A percentile compares a stretch with the other conserved stretches of the same genome.
Conservation (phyloP, 2,888 invertebrate species). For the Leptopilina myrica region DNA sequence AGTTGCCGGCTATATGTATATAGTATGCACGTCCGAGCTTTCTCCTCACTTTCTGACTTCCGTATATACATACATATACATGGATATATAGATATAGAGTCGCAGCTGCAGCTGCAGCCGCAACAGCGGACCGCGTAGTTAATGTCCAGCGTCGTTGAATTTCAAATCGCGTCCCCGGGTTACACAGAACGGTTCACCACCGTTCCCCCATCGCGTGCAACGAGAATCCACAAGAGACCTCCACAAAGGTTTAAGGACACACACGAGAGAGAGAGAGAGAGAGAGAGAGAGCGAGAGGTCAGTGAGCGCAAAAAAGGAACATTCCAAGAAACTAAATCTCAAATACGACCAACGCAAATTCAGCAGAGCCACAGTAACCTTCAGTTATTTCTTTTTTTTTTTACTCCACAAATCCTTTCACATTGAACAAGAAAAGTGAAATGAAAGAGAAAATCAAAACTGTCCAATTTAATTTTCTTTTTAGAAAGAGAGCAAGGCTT, state of each 20-base stretch:
- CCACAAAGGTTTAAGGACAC: slow-evolving; percentile 3
- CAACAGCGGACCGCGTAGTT: slow-evolving; percentile 53
- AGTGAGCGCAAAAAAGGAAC: neutral
- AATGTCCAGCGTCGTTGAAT: slow-evolving; percentile 66
- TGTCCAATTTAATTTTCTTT: no score
- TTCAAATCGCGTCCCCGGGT: slow-evolving; percentile 61
- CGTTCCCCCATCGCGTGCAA: slow-evolving; percentile 28
- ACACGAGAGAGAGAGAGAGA: neutral
- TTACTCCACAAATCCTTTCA: no score
- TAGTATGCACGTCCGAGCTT: slow-evolving; percentile 45
- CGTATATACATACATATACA: slow-evolving; percentile 16
- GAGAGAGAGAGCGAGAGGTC: no score
- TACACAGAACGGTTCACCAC: slow-evolving; percentile 46
- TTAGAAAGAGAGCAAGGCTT: no score
- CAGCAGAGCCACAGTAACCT: neutral
- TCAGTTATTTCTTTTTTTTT: no score
- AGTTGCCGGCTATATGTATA: neutral
- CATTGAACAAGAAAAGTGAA: no score
- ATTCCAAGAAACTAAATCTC: slow-evolving; percentile 5
- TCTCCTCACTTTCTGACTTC: slow-evolving; percentile 49
- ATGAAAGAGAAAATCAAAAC: no score
- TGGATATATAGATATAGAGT: slow-evolving; percentile 8
- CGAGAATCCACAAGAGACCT: slow-evolving; percentile 45
- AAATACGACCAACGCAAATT: neutral
- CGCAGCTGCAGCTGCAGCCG: slow-evolving; percentile 56